Conservation (phyloP, 2,888 invertebrate species). For the Caenorhabditis doughertyi region DNA sequence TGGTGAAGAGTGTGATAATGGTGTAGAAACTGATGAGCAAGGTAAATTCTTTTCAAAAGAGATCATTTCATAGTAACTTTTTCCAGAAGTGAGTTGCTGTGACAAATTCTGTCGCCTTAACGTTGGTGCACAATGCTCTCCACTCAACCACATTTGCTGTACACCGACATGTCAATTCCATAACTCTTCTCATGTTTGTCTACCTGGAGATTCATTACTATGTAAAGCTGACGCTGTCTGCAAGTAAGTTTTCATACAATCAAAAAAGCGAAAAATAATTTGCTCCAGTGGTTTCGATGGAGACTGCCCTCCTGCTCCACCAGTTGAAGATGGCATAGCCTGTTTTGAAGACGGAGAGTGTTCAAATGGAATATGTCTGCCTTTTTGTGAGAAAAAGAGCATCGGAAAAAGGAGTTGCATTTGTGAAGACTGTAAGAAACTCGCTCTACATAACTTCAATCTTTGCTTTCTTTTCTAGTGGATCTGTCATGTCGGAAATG, state of each 20-base stretch:
- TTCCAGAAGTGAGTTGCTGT: constrained; percentile 60
- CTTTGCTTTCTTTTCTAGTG: too few species aligned
- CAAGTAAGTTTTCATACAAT: constrained; percentile 81
- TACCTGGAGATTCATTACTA: constrained; percentile 92
- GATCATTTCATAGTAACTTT: too few species aligned
- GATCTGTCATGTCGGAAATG: constrained; percentile 95
- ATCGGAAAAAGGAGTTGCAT: constrained; percentile 91
- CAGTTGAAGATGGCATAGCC: constrained; percentile 91
- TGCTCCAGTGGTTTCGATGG: constrained; percentile 88
- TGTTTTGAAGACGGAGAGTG: constrained; percentile 94
- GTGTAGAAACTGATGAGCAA: constrained; percentile 94
- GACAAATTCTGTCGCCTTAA: constrained; percentile 58
- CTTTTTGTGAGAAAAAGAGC: constrained; percentile 95
- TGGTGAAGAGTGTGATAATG: constrained; percentile 97
- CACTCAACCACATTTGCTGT: constrained; percentile 97
- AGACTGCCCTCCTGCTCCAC: constrained; percentile 91
- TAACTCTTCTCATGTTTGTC: constrained; percentile 87
- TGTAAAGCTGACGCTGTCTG: constrained; percentile 91
- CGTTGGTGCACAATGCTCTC: constrained; percentile 86
- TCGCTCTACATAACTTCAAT: too few species aligned
- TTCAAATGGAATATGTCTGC: constrained; percentile 92
- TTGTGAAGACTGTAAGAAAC: constrained; percentile 94
- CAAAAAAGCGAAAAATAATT: too few species aligned
- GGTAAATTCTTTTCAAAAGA: too few species aligned
- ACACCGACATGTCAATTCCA: constrained; percentile 91